Evolutionary conservation across 2,888 invertebrate species (phyloP), one percentile per base, ranked within the genome.

Genomic region (Andrena trimmerana): DNA sequence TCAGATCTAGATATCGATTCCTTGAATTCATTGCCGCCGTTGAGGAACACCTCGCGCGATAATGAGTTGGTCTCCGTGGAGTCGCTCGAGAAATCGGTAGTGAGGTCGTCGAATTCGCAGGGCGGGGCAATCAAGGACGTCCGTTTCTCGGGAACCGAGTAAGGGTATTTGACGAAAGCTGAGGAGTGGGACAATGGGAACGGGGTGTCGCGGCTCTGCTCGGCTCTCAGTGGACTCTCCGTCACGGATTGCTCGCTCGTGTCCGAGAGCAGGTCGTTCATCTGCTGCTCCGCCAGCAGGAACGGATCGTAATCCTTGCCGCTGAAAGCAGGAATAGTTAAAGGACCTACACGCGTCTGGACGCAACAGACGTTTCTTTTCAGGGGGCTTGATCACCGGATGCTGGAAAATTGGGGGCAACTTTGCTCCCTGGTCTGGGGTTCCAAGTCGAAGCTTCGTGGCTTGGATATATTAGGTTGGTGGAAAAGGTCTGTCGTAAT

Each of bases 181-280:
- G 94, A 94, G 70, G 93, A 92, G 63, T 92, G 92, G 71, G 94
- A 91, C 24, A 94, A 85, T 67, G 94, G 91, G 89, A 90, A 89
- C 86, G 88, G 83, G 88, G 86, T 63, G 16, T 87, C 70, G 74
- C 88, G 78, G 48, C 69, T 87, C 60, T 79, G 73, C n/a, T 50
- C 67, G 16, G 42, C 42, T 16, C 52, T 20, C 8, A 76, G 78
- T 1, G 91, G 88, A 72, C 90, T 87, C 78, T 93, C 90, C 31
- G 90, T 90, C 16, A 57, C 66, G 67, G 94, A 94, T 59, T 94
- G 93, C 83, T 94, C 94, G 88, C 95, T 93, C 74, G 96, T 96
- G 88, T 96, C 96, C 81, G 96, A 96, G 94, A 97, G 96, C 50
- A 98, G 95, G 92, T 97, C 97, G 94, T 97, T 96, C 95, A 97